Base-by-base conservation (phyloP, 2,113 vertebrate species). In the Laterallus jamaicensis region DNA sequence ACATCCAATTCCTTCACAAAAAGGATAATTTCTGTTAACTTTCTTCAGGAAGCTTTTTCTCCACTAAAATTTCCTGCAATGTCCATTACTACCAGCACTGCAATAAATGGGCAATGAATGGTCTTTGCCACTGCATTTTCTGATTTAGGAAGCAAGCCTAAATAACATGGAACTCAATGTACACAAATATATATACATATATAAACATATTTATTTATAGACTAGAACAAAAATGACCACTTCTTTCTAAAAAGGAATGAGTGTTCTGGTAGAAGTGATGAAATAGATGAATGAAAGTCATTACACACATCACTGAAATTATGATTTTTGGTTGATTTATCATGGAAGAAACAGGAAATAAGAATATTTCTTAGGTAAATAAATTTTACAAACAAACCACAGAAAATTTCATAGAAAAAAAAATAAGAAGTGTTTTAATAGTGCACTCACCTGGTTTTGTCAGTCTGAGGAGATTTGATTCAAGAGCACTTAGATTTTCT, bases 401-500 rank as follows among this genome's bases (percentile, higher is more conserved):
- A 66, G 69, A 78, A 75, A 92, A 89, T 50, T 88, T 50, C 28
- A 93, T 9, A 81, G 24, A 67, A 73, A 81, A 91, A 91, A 78
- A 15, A 88, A 55, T 47, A 47, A 17, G 44, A 59, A 32, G 15
- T 83, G 13, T 69, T 81, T 79, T 62, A 67, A 63, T 11, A 91
- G 15, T 29, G 75, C 14, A 75, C 93, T 50, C 87, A 97, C 93
- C 93, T 95, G 97, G 95, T 69, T 95, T 97, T 66, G 98, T 98
- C 91, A 98, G 95, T 88, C 84, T 98, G 70, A 98, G 95, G 15
- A 98, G 96, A 85, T 95, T 96, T 58, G 73, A 78, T 91, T 98
- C 97, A 92, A 99, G 93, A 82, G 95, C 97, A 76, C 71, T 96
- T 79, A 99, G 92, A 82, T 98, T 98, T 90, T 98, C 97, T 83